Base-by-base conservation (phyloP, 2,888 invertebrate genomes). In the Orchesellides sinensis region DNA sequence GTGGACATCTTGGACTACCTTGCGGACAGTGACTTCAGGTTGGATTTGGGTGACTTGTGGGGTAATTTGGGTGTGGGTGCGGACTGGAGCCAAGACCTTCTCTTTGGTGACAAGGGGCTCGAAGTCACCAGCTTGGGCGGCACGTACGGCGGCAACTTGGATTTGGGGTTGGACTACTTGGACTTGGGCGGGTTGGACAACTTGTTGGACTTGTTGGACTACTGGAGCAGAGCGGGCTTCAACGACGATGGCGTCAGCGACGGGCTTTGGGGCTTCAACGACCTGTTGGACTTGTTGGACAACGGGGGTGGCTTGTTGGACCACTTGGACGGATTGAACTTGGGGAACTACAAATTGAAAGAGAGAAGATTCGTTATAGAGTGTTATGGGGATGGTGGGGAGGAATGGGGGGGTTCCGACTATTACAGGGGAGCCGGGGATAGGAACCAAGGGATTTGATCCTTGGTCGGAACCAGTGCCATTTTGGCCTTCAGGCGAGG, bases 41-140 rank as follows among this genome's bases (percentile, higher is more conserved):
- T 89, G 88, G 79, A 89, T 88, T 83, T 89, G 89, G 75, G 89
- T 89, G 25, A 89, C 85, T 87, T 90, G 89, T 70, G 90, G 89
- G 61, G 89, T 89, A 85, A 90, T 88, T 83, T 89, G 89, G 66
- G 89, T 88, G 83, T 89, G 89, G 68, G 89, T 85, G 59, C 90
- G 89, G 79, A 89, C 90, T 83, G 90, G 89, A 73, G 90, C 90
- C 69, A 89, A 86, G 72, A 87, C 87, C 47, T 77, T 72, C 27
- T 87, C 83, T 56, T 88, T 80, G 73, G 85, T 85, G 77, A 88
- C 88, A 56, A 88, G 72, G 27, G 85, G 86, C 17, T 79, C 88
- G 63, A 78, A 85, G 35, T 84, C 83, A 49, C 72, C 85, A 68
- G 85, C 85, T 82, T 85, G 83, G 25, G 83, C 75, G 52, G 74